phyloP scores from a whole-genome alignment of 2,888 invertebrate genomes.

The Lapara coniferarum region DNA sequence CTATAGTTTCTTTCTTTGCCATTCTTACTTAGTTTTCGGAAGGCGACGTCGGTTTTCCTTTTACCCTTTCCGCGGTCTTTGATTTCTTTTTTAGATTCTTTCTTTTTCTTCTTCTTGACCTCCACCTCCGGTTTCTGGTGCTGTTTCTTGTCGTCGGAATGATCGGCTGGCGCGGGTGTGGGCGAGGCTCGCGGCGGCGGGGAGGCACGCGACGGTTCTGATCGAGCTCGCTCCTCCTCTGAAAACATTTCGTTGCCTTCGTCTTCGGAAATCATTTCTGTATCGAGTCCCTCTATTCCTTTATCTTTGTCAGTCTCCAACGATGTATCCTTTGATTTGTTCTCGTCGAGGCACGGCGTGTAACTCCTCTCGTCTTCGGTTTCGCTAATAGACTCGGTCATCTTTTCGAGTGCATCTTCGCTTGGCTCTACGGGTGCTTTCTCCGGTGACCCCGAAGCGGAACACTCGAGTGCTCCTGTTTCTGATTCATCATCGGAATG shows the following conservation, averaged over 20 bases:
- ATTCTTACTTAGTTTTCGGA: conserved; percentile 91
- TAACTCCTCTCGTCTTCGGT: conserved; percentile 87
- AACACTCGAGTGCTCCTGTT: conserved; percentile 20
- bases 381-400: conserved; percentile 86
- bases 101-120: conserved; percentile 79
- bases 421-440: conserved; percentile 33
- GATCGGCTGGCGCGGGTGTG: conserved; percentile 69
- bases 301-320: conserved; percentile 66
- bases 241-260: conserved; percentile 87
- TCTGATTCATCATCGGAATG: conserved; percentile 24
- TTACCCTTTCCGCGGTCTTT: conserved; percentile 75
- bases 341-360: conserved; percentile 89
- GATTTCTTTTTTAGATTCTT: conserved; percentile 77
- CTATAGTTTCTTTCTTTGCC: conserved; percentile 87
- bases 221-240: conserved; percentile 76
- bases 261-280: conserved; percentile 90
- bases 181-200: conserved; percentile 68
- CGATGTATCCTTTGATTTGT: conserved; percentile 74
- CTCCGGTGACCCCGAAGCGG: conserved; percentile 18
- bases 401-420: conserved; percentile 64
- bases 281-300: conserved; percentile 85
- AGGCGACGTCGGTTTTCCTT: conserved; percentile 82
- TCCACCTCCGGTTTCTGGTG: conserved; percentile 47
- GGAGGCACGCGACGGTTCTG: conserved; percentile 61
- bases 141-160: conserved; percentile 79